These are phyloP conservation scores for Branchinecta lynchi DNA, from an alignment of 1,140 invertebrate species.

Conservation along the genomic window DNA sequence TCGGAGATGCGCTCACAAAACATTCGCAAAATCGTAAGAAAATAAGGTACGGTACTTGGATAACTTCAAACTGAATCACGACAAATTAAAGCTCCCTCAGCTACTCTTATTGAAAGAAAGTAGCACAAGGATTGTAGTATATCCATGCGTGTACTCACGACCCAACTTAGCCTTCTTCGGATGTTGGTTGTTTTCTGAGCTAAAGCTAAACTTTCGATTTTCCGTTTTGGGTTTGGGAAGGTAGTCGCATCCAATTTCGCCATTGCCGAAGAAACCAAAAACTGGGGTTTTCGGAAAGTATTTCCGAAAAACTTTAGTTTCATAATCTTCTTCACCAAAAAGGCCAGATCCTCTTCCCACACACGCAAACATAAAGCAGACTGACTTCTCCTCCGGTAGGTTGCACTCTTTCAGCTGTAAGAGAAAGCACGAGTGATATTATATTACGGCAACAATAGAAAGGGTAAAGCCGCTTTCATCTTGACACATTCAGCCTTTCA, in stretches of 20 bases:
- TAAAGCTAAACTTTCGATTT: neutral
- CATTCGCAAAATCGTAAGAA: no score
- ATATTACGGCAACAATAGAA: no score
- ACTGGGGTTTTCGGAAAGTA: constrained; percentile 41
- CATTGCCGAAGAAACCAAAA: constrained; percentile 42
- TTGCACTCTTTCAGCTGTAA: constrained; percentile 28
- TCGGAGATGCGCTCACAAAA: no score
- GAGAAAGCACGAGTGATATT: neutral
- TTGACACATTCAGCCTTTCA: no score
- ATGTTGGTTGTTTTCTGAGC: neutral
- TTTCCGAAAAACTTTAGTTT: constrained; percentile 39
- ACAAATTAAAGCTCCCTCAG: no score
- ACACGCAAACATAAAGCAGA: constrained; percentile 45
- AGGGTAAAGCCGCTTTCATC: no score
- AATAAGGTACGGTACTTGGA: no score
- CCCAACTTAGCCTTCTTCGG: constrained; percentile 12
- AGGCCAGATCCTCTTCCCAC: constrained; percentile 34
- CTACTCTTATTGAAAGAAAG: constrained; percentile 18
- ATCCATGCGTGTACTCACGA: constrained; percentile 27
- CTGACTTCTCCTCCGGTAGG: constrained; percentile 29
- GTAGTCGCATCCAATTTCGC: constrained; percentile 39
- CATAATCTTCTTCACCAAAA: constrained; percentile 34
- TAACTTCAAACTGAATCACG: no score
- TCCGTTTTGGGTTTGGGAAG: constrained; percentile 24
- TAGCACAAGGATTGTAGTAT: constrained; percentile 28